Evolutionary conservation across 2,113 vertebrate species (phyloP), one percentile per base, ranked within the genome.

Genomic region (Triplophysa dalaica): DNA sequence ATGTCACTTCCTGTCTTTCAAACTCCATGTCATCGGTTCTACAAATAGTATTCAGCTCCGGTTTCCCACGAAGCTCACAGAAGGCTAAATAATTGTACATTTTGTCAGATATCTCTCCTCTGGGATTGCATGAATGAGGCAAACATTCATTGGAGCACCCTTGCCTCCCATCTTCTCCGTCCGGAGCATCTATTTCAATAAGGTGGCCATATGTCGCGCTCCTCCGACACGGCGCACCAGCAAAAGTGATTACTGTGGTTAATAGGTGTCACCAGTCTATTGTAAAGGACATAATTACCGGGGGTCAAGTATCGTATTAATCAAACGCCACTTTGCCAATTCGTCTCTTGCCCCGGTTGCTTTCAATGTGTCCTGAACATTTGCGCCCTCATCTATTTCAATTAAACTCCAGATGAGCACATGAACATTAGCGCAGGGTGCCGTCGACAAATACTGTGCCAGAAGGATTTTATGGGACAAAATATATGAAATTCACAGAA

Each of bases 1-100:
- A 90, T 92, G 89, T 93, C 91, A 93, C 82, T 92, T 93, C 92
- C 92, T 89, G 89, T 87, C 89, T 90, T 82, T 87, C 83, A 77
- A 88, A 86, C 91, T 90, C 86, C 87, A 80, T 85, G 74, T 41
- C 65, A 60, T 68, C 54, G 58, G 79, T 65, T 75, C 77, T 73
- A 76, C 82, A 84, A 79, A 86, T 65, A 86, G 83, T 61, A 62
- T 63, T 83, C 79, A 84, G 81, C 62, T 68, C 45, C 9, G 62
- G 67, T 88, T 91, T 90, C 89, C 90, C 90, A 90, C 89, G 86
- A 86, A 87, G 87, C 82, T 24, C 56, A 54, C 63, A 45, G 81
- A 70, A 86, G 85, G 86, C 87, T 81, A 84, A 89, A 87, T 77
- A 83, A 74, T 86, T 86, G 81, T 85, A 70, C 75, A 80, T 84